Evolutionary conservation across 2,113 vertebrate genomes (phyloP), one percentile per base, ranked within the genome.

Genomic region (Nycticorax nycticorax): DNA sequence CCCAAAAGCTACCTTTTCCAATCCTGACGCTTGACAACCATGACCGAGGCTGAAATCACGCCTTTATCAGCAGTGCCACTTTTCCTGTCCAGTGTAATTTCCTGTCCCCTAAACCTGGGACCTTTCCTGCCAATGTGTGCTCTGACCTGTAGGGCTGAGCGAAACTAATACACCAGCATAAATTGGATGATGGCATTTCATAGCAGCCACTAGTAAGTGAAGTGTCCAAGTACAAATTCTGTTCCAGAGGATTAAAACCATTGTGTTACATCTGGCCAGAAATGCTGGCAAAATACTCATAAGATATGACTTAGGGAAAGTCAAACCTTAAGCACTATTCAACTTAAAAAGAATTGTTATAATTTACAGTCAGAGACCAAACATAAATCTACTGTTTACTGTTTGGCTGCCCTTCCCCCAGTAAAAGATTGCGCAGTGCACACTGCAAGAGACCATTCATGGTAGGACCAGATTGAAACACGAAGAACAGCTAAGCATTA

Each of bases 181-280:
- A 72, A 84, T 76, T 30, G 53, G n/a, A 75, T 64, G 26, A 91
- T 11, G 24, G 30, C 21, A 71, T 86, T 95, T 76, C 48, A 63
- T 6, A 73, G 32, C 57, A 80, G 41, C 33, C 75, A 72, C n/a
- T 37, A 77, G 5, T 35, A 86, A 55, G 26, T 33, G 10, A 66
- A 73, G 8, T 8, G 20, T 67, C 33, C 30, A 47, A 84, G 66
- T 26, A 68, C 11, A 75, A 76, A 75, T 71, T 72, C 12, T 85
- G 43, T 52, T 96, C 86, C 92, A 63, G 68, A 71, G 74, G 52
- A 96, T 69, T 93, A 91, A 90, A 96, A 88, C 72, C 76, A 57
- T n/a, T 66, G 48, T 81, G 57, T 55, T 92, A 45, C 43, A 90
- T 81, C 27, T 94, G 56, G 89, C 66, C 63, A 95, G 78, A 85